Conservation (phyloP, 2,888 invertebrate genomes). For the Volucella inflata region DNA sequence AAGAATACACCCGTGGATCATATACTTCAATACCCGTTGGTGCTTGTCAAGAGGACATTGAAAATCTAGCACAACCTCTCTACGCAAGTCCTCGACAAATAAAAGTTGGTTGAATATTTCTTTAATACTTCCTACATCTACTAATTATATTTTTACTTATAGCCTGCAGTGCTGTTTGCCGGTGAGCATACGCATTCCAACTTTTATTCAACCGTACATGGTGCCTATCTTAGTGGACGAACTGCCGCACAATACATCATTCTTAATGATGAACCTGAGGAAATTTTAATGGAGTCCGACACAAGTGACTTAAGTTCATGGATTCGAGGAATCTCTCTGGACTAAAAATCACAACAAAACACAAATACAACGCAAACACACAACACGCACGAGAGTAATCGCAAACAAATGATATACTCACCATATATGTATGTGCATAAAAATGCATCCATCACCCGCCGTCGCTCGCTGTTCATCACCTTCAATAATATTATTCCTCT, state of each 20-base stretch:
- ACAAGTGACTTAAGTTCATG: constrained; percentile 93
- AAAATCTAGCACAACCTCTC: constrained; percentile 93
- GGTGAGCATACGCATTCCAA: constrained; percentile 97
- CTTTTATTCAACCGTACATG: constrained; percentile 98
- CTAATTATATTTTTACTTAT: constrained; percentile 78
- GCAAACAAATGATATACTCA: constrained; percentile 52
- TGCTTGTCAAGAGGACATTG: constrained; percentile 94
- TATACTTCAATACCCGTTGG: constrained; percentile 96
- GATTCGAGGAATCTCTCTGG: constrained; percentile 94
- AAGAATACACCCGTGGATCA: constrained; percentile 93
- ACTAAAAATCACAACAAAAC: constrained; percentile 82
- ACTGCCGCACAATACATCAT: constrained; percentile 90
- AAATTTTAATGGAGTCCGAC: constrained; percentile 89
- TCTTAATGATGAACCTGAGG: constrained; percentile 86
- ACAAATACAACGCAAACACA: background rate
- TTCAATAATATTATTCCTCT: background rate
- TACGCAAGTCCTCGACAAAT: constrained; percentile 88
- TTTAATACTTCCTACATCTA: background rate
- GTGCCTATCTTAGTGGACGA: constrained; percentile 94
- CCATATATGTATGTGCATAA: constrained; percentile 43
- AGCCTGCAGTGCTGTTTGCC: constrained; percentile 94
- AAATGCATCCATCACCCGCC: constrained; percentile 43
- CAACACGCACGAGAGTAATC: constrained; percentile 27
- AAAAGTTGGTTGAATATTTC: constrained; percentile 85
- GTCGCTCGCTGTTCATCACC: constrained; percentile 17